Evolutionary conservation across 2,797 vertebrate genomes (phyloP), one percentile per base, ranked within the genome.

Genomic region (Mustela erminea): DNA sequence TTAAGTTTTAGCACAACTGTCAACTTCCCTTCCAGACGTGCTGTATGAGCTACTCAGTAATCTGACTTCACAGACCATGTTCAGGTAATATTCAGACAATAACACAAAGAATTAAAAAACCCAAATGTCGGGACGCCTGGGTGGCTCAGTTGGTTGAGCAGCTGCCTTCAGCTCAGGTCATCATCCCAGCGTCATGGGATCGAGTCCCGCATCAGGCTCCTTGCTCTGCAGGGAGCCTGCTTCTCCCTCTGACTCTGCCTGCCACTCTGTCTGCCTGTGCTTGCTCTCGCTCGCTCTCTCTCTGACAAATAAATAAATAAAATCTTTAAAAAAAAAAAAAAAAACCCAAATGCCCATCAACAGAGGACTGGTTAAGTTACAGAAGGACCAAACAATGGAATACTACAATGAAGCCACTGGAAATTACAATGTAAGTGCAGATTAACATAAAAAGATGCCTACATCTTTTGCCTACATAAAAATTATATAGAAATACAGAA

Each of bases 11-110:
- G 68, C 20, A 62, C 56, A 64, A 56, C 8, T 72, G 60, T 52
- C 58, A 87, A 23, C 90, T 87, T 93, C 86, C 66, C 86, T 90
- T 74, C 41, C 49, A 95, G 75, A 91, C 62, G 70, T 83, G 9
- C 43, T 82, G 18, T 43, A 46, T n/a, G n/a, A 90, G 29, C n/a
- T 70, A 82, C 49, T 87, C 35, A 87, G 32, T 43, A 54, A 83
- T 66, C 21, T 49, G 56, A 75, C 25, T 64, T 90, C 60, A 92
- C 9, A 92, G 20, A 85, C n/a, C n/a, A 80, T 46, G 72, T 72
- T 43, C 87, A 72, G n/a, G 1, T 77, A 4, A 82, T 78, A 92
- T 68, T 74, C 70, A 84, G 25, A 80, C 54, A 90, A 70, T 43
- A 46, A 90, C 32, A 83, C 38, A 75, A 85, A 82, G 35, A 56